Conservation (phyloP, 2,113 vertebrate genomes). For the Todiramphus chloris region DNA sequence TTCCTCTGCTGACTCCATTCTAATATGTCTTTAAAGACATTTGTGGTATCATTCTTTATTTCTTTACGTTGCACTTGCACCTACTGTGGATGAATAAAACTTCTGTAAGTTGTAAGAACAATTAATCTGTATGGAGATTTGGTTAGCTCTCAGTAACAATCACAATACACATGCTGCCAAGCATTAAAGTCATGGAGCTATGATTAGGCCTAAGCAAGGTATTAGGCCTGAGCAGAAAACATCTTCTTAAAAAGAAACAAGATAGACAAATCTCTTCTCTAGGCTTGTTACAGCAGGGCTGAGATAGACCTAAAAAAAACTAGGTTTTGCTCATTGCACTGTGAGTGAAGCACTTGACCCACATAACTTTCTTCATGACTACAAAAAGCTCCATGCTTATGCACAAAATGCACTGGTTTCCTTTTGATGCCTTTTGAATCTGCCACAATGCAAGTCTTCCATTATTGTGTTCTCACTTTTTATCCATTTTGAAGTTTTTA, state of each 20-base stretch:
- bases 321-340: background rate
- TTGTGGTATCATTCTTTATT: conserved; percentile 56
- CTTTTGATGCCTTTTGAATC: background rate
- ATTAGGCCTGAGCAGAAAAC: background rate
- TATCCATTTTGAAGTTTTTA: background rate
- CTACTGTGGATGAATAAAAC: conserved; percentile 45
- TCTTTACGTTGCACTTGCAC: conserved; percentile 58
- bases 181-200: background rate
- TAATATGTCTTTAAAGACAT: conserved; percentile 63
- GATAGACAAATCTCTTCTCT: background rate
- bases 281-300: background rate
- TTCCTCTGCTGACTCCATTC: conserved; percentile 53
- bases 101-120: conserved; percentile 37
- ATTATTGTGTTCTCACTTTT: background rate
- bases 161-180: background rate
- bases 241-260: background rate
- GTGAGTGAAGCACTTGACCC: background rate
- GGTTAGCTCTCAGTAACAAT: conserved; percentile 51
- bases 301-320: background rate
- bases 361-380: background rate
- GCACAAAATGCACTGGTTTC: background rate
- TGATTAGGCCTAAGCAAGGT: background rate
- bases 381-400: background rate
- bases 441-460: background rate
- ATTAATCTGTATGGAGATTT: conserved; percentile 5